Evolutionary conservation across 2,797 vertebrate genomes (phyloP).

Genomic region (Hippocampus kuda): DNA sequence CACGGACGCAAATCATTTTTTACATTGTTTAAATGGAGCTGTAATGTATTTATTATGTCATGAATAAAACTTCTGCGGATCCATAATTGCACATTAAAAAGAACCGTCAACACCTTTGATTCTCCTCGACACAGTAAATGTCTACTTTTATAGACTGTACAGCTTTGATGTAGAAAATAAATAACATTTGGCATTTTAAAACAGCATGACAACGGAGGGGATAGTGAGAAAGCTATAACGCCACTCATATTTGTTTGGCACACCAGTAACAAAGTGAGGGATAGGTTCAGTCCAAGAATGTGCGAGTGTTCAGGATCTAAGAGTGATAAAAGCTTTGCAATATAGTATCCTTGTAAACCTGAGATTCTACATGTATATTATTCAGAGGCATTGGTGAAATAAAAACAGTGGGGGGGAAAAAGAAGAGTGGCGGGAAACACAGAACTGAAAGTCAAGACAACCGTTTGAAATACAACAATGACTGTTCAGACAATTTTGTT

Average conservation of each 20-base stretch:
- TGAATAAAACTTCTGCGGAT: constrained; percentile 1
- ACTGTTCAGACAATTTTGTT: background rate
- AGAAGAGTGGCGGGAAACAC: background rate
- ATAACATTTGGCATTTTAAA: background rate
- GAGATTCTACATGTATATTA: constrained; percentile 4
- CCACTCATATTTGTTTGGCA: constrained; percentile 6
- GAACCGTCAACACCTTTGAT: background rate
- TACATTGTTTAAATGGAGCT: constrained; percentile 62
- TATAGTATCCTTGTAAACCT: background rate
- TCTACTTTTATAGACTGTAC: background rate
- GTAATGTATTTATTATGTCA: constrained; percentile 48
- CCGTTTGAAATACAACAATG: background rate
- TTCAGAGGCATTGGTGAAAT: background rate
- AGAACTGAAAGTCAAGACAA: background rate
- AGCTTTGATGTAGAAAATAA: constrained; percentile 3
- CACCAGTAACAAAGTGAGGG: background rate
- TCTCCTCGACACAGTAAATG: background rate
- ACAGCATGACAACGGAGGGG: background rate
- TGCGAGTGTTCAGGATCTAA: background rate
- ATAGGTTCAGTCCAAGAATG: background rate
- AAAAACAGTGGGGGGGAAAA: background rate
- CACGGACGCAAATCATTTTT: constrained; percentile 60
- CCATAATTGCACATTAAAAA: background rate
- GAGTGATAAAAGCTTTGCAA: background rate
- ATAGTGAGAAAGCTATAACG: background rate